Base-by-base conservation (phyloP, 2,797 vertebrate genomes). In the Podarcis lilfordi region DNA sequence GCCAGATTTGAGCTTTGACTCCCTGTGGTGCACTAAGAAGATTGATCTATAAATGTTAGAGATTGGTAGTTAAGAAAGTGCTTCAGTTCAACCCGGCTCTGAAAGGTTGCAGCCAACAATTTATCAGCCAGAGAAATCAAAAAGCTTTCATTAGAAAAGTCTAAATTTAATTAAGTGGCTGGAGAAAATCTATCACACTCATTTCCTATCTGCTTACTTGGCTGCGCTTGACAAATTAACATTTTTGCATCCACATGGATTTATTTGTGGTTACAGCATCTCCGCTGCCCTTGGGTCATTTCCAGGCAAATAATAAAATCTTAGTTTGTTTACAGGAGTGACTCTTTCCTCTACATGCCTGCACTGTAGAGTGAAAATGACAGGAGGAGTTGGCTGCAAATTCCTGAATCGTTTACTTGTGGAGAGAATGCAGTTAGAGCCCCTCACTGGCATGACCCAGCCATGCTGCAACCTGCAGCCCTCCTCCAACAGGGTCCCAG, bases 111-210 rank as follows among this genome's bases (percentile, higher is more conserved):
- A 55, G 72, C 19, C 66, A 88, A 88, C 35, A 64, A 55, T 84
- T 78, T 50, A 81, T 80, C 78, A 75, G 32, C 55, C 17, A 9
- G 40, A 29, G 7, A 76, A 85, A 76, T 85, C n/a, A 81, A 85
- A 43, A 80, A 80, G 25, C 84, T 80, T 85, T 74, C 80, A 81
- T 85, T 81, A 81, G 59, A 37, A 61, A 75, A 29, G 59, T 25
- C 69, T 35, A 81, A 37, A 66, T 81, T 81, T 89, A 89, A 89
- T 89, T 85, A 85, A 85, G 79, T 68, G 78, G 40, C 59, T 68
- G 59, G 50, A 55, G 88, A 85, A 80, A 89, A 85, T 89, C 88
- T 81, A 85, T 85, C 59, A 55, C 71, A 81, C 40, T 85, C 77
- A 76, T 89, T 85, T 85, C 88, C 88, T 85, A 55, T 76, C 83